Evolutionary conservation across 2,888 invertebrate species (phyloP), one percentile per base, ranked within the genome.

Genomic region (Epinotia demarniana): DNA sequence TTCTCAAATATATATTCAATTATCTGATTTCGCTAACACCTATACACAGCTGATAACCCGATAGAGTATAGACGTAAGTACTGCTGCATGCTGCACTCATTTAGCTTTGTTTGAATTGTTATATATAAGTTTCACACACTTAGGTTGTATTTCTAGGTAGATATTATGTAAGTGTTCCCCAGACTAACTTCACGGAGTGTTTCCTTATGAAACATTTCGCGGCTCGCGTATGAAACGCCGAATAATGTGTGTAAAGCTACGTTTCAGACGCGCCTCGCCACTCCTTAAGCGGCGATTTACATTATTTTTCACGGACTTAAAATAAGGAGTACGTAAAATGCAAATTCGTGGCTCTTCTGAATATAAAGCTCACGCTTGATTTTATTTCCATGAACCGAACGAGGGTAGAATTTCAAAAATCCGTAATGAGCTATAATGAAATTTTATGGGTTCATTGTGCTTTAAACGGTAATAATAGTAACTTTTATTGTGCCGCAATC

Each of bases 331-430:
- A 79, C 83, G 84, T 86, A 86, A 87, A 88, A 90, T 90, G 89
- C 84, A 88, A 90, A 90, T 90, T 88, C 80, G 80, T 78, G 82
- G 77, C 88, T 82, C 86, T 81, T 80, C 83, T 82, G 86, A 89
- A 89, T 89, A 84, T 84, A 87, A 88, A 89, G 87, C 89, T 90
- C 87, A 89, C 84, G 87, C 87, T 87, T 90, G 90, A 90, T 89
- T 90, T 90, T 89, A 90, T 90, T 90, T 87, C 84, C 85, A 87
- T 82, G 84, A 79, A 78, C 79, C 77, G 78, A 81, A 86, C 87
- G 85, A 79, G 80, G 77, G 75, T 77, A 81, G 90, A 90, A 90
- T 91, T 87, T 89, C 85, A 84, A 87, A 88, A 85, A 83, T 80
- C 81, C 79, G 78, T 62, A 74, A 80, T 81, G 79, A 78, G 77